Percentiles rank a stretch among this genome's conserved stretches.
These are phyloP conservation scores for Camponotus pennsylvanicus DNA, from an alignment of 1,140 invertebrate genomes.

Conservation along the genomic window DNA sequence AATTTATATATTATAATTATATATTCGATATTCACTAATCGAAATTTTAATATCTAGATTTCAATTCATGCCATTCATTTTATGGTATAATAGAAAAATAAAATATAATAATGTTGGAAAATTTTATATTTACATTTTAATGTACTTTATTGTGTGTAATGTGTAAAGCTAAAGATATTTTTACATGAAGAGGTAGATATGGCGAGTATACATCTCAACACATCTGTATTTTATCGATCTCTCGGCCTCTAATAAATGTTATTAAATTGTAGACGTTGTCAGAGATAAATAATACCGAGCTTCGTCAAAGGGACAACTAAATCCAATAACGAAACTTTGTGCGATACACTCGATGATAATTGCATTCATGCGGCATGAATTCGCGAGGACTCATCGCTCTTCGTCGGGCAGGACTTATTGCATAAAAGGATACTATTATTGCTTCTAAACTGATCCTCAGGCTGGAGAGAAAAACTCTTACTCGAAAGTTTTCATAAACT, in stretches of 20 bases:
- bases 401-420: neutral
- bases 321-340: conserved; percentile 32
- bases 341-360: conserved; percentile 33
- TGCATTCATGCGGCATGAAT: conserved; percentile 5
- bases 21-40: neutral
- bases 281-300: conserved; percentile 18
- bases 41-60: conserved; percentile 7
- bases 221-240: neutral
- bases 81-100: neutral
- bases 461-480: conserved; percentile 1
- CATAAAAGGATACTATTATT: conserved; percentile 24
- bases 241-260: conserved; percentile 12
- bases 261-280: conserved; percentile 27
- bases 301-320: conserved; percentile 32
- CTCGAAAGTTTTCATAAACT: conserved; percentile 9
- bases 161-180: neutral
- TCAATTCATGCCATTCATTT: neutral
- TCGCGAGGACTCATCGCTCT: neutral
- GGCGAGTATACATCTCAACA: neutral
- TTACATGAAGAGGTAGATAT: neutral
- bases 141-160: too few relatives aligned
- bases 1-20: neutral
- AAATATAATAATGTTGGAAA: neutral
- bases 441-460: conserved; percentile 17
- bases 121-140: conserved; percentile 7